Base-by-base conservation (phyloP, 2,797 vertebrate genomes). In the Chaetophractus vellerosus region DNA sequence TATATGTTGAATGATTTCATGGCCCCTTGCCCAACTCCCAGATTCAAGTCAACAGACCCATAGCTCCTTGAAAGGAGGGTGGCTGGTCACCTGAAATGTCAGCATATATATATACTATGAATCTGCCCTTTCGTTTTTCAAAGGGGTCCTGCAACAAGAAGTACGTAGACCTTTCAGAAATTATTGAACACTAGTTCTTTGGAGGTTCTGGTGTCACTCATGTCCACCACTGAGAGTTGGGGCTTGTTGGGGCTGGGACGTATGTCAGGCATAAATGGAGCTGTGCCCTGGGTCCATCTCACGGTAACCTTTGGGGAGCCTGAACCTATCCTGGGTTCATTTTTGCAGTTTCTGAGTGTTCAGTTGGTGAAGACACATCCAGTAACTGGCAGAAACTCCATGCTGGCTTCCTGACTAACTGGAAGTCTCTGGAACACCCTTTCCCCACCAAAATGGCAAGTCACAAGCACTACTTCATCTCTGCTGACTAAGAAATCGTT, bases 271-370 rank as follows among this genome's bases (percentile, higher is more conserved):
- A 69, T 26, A 57, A 78, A 5, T 0, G 16, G 36, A 72, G 28
- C 18, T 61, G 36, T 26, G 12, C 36, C 8, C 0, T 4, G 1
- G 4, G 1, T 50, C 64, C 5, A n/a, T 18, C 4, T 61, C 28
- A 23, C 3, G 12, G 57, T 7, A 71, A 48, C 57, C 63, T 64
- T 31, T 1, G 10, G 6, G 59, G 36, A 45, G 33, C 23, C 75
- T 52, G 24, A 88, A 8, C 26, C 55, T 88, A 7, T 41, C 45
- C 64, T 64, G 0, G 18, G 50, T 38, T 83, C 57, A 92, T 14
- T 52, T 81, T 26, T 50, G 48, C 9, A n/a, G 31, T 50, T 90
- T 12, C 74, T 45, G 19, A 45, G 64, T 45, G 16, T 57, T 45
- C 18, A 45, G 4, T 4, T 69, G 81, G 52, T 33, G 74, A 48